Evolutionary conservation across 2,797 vertebrate species (phyloP), one percentile per base, ranked within the genome.

Genomic region (Craterocephalus amniculus): DNA sequence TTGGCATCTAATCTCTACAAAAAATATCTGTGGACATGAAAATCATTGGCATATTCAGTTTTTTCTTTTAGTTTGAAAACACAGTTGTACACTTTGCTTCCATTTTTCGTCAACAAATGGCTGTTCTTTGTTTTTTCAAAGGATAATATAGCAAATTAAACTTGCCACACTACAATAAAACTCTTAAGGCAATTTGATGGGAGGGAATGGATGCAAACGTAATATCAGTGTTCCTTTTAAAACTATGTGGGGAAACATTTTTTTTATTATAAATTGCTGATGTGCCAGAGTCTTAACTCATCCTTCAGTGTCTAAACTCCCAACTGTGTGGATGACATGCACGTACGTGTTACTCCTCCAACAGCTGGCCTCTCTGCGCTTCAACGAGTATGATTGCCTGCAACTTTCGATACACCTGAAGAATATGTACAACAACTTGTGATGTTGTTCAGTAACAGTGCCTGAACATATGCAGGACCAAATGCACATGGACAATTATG

Each of bases 291-390:
- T n/a, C 27, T 61, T 10, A 72, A 61, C 59, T 72, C 43, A 59
- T 51, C 72, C 58, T 72, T 63, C 45, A 59, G 9, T 34, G 54
- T 67, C 35, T 22, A 31, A 54, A 76, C 16, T 74, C 45, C 49
- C 18, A 18, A 67, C 61, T 38, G 67, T 63, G 43, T 35, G 57
- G 56, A 34, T 51, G 70, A 80, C 65, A 66, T 31, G 62, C 6
- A 0, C 63, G 63, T 45, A 2, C 66, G 48, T 64, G 27, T 67
- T 68, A 43, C 64, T 72, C 36, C 72, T 62, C 52, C 20, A 87
- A 66, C 86, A 89, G 83, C 86, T 88, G 85, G 76, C 36, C 4
- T 77, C 45, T 72, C 48, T 56, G 67, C 57, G 66, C 87, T 80
- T 79, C 83, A 65, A 3, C 64, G 60, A 69, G n/a, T 59, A 43